Evolutionary conservation across 2,113 vertebrate genomes (phyloP), one percentile per base, ranked within the genome.

Genomic region (Gambusia affinis): DNA sequence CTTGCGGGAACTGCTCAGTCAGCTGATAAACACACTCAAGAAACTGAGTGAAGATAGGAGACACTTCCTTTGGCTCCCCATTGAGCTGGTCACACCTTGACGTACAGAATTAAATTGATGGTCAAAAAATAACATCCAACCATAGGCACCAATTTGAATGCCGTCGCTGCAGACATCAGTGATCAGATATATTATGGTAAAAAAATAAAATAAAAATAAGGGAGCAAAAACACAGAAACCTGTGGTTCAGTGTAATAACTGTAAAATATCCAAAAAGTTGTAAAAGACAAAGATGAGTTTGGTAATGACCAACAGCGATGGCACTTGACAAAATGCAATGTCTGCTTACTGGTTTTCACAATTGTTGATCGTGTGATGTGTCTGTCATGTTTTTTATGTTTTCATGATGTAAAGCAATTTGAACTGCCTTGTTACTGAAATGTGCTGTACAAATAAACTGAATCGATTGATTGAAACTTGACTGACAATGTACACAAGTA

Each of bases 11-110:
- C 92, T 99, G 98, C 82, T 98, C 97, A 0, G 89, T 96, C 79
- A 99, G 90, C 86, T 99, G 97, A 97, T 97, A 99, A 15, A 98
- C 97, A 33, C 96, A 95, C 89, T 99, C 98, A 89, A 99, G 93
- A 88, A 99, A 99, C 91, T 99, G 98, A 4, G 96, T 97, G 85
- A 99, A 99, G 42, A 99, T 97, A 0, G 98, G 98, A 0, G 98
- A 98, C 79, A 98, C 95, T 88, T 99, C 98, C 87, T 98, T 99
- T 0, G 95, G 92, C 84, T 99, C 98, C 11, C 96, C 95, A 28
- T 97, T 96, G 92, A 99, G 78, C 91, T 99, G 98, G 89, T 97
- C 96, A 89, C 97, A 99, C 83, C 98, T 99, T 88, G 27, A 29
- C 0, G 28, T 65, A 64, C 15, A 75, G 19, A 72, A n/a, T 11